Evolutionary conservation across 1,140 invertebrate genomes (phyloP), one percentile per base, ranked within the genome.

Genomic region (Drosophila arizonae): DNA sequence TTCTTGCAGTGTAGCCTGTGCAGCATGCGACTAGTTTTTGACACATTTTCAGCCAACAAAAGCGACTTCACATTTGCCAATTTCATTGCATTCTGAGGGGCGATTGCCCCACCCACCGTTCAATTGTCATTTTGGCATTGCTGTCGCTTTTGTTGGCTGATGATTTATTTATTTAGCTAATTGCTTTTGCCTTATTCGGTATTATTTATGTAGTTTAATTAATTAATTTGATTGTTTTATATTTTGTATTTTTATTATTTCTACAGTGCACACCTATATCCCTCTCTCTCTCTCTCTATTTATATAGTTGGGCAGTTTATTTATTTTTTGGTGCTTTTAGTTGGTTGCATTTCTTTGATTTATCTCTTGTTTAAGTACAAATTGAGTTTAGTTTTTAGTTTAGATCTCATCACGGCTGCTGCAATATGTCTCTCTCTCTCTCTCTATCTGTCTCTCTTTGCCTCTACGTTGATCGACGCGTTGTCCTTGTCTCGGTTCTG

Each of bases 151-250:
- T 56, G 33, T 11, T 39, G 30, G 10, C 57, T 46, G 52, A 48
- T 46, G 52, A 48, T 57, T 48, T 72, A 72, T 66, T 72, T 72
- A 66, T 72, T 45, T 65, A 30, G 45, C 17, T 65, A 64, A 64
- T 54, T 66, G 52, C 17, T 56, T 62, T 54, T 70, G 55, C 4
- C 17, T 6, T 21, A 54, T 28, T 24, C 33, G 39, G 4, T 24
- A 28, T 50, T 50, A 50, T 71, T 71, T 72, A 45, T 71, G 51
- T 50, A 64, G 51, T 36, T 71, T 58, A 50, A 71, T 70, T 39
- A 39, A 46, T 46, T 57, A 57, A 8, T 51, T 55, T 46, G 57
- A 57, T 10, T 46, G 11, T 41, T 24, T n/a, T 41, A 51, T 58
- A 9, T 72, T 52, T 52, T 57, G 43, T 58, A 28, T 54, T 39